These are phyloP conservation scores for Holacanthus passer DNA, from an alignment of 2,113 vertebrate genomes.

Conservation along the genomic window DNA sequence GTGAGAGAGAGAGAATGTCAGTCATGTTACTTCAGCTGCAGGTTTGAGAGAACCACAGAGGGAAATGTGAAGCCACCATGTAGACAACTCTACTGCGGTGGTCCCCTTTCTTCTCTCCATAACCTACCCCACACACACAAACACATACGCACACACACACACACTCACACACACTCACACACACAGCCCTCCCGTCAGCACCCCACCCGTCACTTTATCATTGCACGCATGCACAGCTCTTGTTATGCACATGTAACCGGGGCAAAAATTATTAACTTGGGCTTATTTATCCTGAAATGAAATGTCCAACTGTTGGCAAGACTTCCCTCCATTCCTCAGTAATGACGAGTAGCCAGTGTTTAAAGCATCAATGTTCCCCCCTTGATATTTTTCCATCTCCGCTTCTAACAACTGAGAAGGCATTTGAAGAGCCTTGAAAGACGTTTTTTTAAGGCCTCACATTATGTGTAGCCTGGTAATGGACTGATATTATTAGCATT, in stretches of 20 bases:
- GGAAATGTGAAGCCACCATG: conserved; percentile 73
- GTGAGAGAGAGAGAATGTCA: conserved; percentile 18
- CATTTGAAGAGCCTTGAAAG: conserved; percentile 54
- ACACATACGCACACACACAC: conserved; percentile 39
- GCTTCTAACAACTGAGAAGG: conserved; percentile 49
- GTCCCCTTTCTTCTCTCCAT: conserved; percentile 73
- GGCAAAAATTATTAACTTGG: conserved; percentile 60
- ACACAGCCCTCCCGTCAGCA: conserved; percentile 50
- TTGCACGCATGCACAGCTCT: conserved; percentile 44
- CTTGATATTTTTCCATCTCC: conserved; percentile 61
- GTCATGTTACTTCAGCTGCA: conserved; percentile 67
- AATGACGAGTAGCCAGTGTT: conserved; percentile 61
- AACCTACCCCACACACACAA: conserved; percentile 58
- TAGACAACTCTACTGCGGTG: conserved; percentile 75
- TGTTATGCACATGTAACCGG: conserved; percentile 60
- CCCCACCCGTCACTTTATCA: conserved; percentile 64
- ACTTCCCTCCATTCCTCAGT: conserved; percentile 52
- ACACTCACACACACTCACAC: conserved; percentile 45
- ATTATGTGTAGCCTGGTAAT: conserved; percentile 60
- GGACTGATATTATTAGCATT: conserved; percentile 63
- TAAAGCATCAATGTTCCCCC: conserved; percentile 55
- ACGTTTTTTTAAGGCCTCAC: conserved; percentile 29
- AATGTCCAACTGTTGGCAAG: conserved; percentile 58
- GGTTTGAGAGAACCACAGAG: conserved; percentile 65
- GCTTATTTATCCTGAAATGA: conserved; percentile 61